Conservation (phyloP, 2,888 invertebrate species). For the Schizotus pectinicornis region DNA sequence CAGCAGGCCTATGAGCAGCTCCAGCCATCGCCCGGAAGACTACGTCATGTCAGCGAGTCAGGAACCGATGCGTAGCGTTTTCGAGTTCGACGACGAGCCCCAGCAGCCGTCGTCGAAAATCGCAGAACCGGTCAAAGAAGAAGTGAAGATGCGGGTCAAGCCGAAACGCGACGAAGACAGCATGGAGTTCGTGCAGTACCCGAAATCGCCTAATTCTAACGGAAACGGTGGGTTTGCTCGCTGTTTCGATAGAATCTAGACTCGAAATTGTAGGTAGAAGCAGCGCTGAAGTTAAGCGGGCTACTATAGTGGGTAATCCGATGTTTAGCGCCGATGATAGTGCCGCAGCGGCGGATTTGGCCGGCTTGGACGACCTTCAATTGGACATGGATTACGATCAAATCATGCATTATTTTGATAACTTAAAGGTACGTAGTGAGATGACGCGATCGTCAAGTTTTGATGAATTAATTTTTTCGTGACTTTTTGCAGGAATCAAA, state of each 20-base stretch:
- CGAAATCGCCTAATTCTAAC: slow-evolving; percentile 53
- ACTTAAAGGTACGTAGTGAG: slow-evolving; percentile 80
- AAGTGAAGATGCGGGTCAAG: slow-evolving; percentile 50
- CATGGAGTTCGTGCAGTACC: slow-evolving; percentile 66
- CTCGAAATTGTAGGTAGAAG: slow-evolving; percentile 47
- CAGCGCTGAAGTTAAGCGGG: slow-evolving; percentile 76
- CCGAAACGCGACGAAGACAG: slow-evolving; percentile 59
- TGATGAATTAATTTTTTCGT: neutral
- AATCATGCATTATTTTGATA: slow-evolving; percentile 98
- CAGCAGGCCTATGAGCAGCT: too few species aligned
- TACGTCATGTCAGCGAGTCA: slow-evolving; percentile 17
- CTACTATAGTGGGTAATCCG: slow-evolving; percentile 87
- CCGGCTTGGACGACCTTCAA: slow-evolving; percentile 79
- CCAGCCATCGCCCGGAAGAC: slow-evolving; percentile 6
- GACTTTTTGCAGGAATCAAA: slow-evolving; percentile 73
- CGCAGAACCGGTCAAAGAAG: slow-evolving; percentile 21
- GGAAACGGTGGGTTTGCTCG: slow-evolving; percentile 35
- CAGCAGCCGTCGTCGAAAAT: slow-evolving; percentile 22
- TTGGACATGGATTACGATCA: slow-evolving; percentile 95
- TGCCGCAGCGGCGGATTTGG: slow-evolving; percentile 62
- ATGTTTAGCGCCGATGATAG: slow-evolving; percentile 73
- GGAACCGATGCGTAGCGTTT: slow-evolving; percentile 43
- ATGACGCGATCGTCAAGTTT: neutral
- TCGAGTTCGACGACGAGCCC: slow-evolving; percentile 67
- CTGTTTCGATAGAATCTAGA: neutral